Evolutionary conservation across 2,797 vertebrate genomes (phyloP).

Genomic region (Sebastes minor): DNA sequence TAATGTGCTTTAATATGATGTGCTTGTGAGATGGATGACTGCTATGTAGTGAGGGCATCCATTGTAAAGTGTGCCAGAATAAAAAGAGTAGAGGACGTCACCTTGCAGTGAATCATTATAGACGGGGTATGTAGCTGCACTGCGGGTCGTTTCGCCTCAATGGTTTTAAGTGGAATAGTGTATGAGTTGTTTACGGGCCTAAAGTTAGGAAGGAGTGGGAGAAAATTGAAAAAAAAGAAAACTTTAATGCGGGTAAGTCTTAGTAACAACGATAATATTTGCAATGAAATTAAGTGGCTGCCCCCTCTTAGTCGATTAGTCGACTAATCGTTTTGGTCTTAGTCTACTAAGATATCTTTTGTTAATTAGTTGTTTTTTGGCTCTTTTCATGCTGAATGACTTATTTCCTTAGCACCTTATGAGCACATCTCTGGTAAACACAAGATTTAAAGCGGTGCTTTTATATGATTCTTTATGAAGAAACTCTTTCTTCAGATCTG

Average conservation of each 20-base stretch:
- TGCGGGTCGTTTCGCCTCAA: conserved; percentile 28
- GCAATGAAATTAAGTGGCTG: too few relatives aligned
- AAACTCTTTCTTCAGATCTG: too few relatives aligned
- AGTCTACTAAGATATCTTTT: too few relatives aligned
- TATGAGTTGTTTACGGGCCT: conserved; percentile 14
- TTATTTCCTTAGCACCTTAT: too few relatives aligned
- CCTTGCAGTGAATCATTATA: conserved; percentile 43
- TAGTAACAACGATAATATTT: too few relatives aligned
- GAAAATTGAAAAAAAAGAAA: background rate
- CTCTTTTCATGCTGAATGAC: too few relatives aligned
- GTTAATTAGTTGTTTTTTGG: too few relatives aligned
- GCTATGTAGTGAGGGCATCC: conserved; percentile 11
- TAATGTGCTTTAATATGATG: background rate
- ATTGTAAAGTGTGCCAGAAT: conserved; percentile 1
- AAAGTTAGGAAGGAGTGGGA: background rate
- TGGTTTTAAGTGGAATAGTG: background rate
- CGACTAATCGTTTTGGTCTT: too few relatives aligned
- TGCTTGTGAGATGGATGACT: conserved; percentile 17
- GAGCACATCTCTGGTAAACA: too few relatives aligned
- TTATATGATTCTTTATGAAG: too few relatives aligned
- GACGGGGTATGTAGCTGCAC: conserved; percentile 14
- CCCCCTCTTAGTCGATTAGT: too few relatives aligned
- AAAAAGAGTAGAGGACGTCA: conserved; percentile 34
- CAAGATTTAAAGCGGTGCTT: too few relatives aligned
- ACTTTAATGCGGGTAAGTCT: background rate